Percentiles rank a stretch among this genome's conserved stretches.
Evolutionary conservation across 2,888 invertebrate genomes (phyloP).

Genomic region (Crocallis elinguaria): DNA sequence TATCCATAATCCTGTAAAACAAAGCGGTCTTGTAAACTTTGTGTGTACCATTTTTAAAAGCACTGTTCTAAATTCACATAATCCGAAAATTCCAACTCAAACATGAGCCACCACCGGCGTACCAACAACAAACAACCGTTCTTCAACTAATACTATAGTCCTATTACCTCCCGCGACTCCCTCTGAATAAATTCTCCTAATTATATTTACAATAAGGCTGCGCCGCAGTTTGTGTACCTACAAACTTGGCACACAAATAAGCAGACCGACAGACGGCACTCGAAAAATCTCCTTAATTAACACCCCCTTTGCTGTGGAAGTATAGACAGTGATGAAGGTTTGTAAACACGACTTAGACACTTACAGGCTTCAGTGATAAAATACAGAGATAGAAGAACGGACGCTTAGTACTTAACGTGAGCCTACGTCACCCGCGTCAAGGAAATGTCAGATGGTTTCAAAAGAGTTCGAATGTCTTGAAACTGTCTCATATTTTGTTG

Average conservation of each 20-base stretch:
- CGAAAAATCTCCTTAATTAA: conserved; percentile 37
- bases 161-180: neutral
- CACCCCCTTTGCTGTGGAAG: conserved; percentile 19
- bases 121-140: neutral
- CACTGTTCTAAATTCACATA: neutral
- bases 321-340: conserved; percentile 1
- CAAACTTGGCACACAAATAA: conserved; percentile 26
- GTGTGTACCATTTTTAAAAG: neutral
- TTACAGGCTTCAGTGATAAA: neutral
- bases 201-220: conserved; percentile 26
- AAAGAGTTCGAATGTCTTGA: too few relatives aligned
- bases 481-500: too few relatives aligned
- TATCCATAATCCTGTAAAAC: too few relatives aligned
- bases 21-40: neutral
- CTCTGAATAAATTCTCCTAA: conserved; percentile 18
- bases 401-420: too few relatives aligned
- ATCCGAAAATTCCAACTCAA: neutral
- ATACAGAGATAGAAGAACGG: neutral
- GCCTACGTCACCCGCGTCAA: too few relatives aligned
- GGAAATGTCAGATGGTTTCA: too few relatives aligned
- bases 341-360: neutral
- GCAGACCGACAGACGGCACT: conserved; percentile 32
- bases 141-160: neutral
- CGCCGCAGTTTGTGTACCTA: conserved; percentile 13
- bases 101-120: neutral